Evolutionary conservation across 2,888 invertebrate species (phyloP).

Genomic region (Netelia fuscicornis): DNA sequence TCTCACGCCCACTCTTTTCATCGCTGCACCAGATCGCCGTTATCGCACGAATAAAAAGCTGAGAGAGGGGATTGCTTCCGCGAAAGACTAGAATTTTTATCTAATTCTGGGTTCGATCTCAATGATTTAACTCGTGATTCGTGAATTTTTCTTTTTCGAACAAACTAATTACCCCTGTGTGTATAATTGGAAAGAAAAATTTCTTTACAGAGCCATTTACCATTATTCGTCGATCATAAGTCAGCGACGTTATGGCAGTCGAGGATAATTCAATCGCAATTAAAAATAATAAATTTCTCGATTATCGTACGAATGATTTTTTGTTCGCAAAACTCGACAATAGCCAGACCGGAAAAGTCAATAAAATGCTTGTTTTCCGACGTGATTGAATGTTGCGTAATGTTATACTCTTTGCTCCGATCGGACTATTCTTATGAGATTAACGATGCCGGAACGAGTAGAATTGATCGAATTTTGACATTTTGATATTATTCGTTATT

Average conservation of each 20-base stretch:
- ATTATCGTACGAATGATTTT: neutral
- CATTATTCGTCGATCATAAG: neutral
- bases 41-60: neutral
- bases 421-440: neutral
- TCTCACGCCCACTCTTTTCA: conserved; percentile 16
- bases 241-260: neutral
- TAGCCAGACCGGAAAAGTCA: neutral
- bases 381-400: neutral
- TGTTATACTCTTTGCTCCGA: neutral
- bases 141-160: neutral
- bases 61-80: conserved; percentile 17
- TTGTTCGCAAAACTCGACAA: neutral
- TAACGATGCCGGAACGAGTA: neutral
- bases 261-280: too few species aligned
- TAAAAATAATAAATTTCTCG: neutral
- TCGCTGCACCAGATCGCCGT: conserved; percentile 1
- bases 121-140: neutral
- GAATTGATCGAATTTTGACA: neutral
- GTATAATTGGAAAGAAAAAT: neutral
- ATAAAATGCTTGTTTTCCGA: conserved; percentile 12
- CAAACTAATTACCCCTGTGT: conserved; percentile 5
- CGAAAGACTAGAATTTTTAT: conserved; percentile 43
- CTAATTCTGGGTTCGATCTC: neutral
- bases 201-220: neutral
- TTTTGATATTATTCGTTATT: neutral